A percentile compares a stretch with the other conserved stretches of the same genome.
Evolutionary conservation across 2,888 invertebrate genomes (phyloP).

Genomic region (Napeogenes inachia): DNA sequence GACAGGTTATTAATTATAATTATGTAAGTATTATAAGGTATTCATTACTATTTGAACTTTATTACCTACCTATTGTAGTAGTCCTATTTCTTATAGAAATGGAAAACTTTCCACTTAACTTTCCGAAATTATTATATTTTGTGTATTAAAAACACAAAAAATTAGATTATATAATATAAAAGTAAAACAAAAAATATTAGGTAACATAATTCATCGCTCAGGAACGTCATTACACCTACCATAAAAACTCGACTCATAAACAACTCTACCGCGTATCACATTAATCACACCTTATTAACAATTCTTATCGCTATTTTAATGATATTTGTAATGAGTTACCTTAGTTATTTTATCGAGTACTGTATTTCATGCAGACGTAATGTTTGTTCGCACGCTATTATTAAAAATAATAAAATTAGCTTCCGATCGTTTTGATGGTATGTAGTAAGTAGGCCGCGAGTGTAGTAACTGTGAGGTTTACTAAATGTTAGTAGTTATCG

Average conservation of each 20-base stretch:
- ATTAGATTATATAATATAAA: slow-evolving; percentile 3
- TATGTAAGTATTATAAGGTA: not conserved
- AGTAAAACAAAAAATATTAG: too few relatives aligned
- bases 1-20: not conserved
- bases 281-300: slow-evolving; percentile 66
- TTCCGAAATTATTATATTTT: too few relatives aligned
- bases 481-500: slow-evolving; percentile 12
- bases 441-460: slow-evolving; percentile 21
- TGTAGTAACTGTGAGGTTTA: slow-evolving; percentile 19
- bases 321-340: slow-evolving; percentile 46
- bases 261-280: slow-evolving; percentile 46
- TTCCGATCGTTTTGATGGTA: slow-evolving; percentile 18
- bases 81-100: too few relatives aligned
- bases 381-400: slow-evolving; percentile 70
- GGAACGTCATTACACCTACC: slow-evolving; percentile 22
- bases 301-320: slow-evolving; percentile 69
- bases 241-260: slow-evolving; percentile 42
- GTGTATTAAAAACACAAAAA: too few relatives aligned
- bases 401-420: slow-evolving; percentile 76
- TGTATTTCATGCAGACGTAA: slow-evolving; percentile 59
- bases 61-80: too few relatives aligned
- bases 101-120: too few relatives aligned
- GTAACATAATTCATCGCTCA: too few relatives aligned
- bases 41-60: too few relatives aligned
- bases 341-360: slow-evolving; percentile 58